phyloP scores from a whole-genome alignment of 1,140 invertebrate species.

The Heliconius hewitsoni region DNA sequence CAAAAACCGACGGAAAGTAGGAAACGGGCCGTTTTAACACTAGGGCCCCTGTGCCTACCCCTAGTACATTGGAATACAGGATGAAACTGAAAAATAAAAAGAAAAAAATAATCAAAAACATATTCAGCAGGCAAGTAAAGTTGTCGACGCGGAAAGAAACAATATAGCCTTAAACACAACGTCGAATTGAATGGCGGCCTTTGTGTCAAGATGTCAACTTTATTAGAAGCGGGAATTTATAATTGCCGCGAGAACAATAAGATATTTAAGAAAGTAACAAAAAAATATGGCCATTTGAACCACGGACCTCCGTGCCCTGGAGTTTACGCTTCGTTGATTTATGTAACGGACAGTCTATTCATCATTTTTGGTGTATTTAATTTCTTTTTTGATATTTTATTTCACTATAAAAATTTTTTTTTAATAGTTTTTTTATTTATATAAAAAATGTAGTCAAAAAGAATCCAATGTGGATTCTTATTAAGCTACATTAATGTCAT shows the following conservation, averaged over 20 bases:
- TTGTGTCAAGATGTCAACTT: slow-evolving; percentile 41
- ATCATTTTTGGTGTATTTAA: slow-evolving; percentile 27
- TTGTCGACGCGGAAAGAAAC: slow-evolving; percentile 10
- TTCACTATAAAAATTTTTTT: not conserved
- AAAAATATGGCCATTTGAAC: slow-evolving; percentile 35
- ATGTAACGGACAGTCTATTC: slow-evolving; percentile 35
- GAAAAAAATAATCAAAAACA: too few species aligned
- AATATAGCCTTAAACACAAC: slow-evolving; percentile 5
- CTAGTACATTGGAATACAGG: too few species aligned
- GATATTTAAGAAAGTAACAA: slow-evolving; percentile 33
- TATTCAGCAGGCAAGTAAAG: not conserved
- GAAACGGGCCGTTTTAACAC: too few species aligned
- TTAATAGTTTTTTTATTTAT: not conserved
- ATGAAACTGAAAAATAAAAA: too few species aligned
- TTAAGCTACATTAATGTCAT: too few species aligned
- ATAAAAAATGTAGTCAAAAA: too few species aligned
- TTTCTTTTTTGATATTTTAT: slow-evolving; percentile 21
- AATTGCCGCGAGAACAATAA: slow-evolving; percentile 41
- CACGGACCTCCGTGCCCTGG: slow-evolving; percentile 17
- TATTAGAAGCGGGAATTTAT: slow-evolving; percentile 41
- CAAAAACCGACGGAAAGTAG: too few species aligned
- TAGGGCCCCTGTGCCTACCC: too few species aligned
- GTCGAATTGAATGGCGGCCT: slow-evolving; percentile 30
- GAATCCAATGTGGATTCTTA: too few species aligned
- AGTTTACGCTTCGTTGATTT: slow-evolving; percentile 34